phyloP scores from a whole-genome alignment of 2,113 vertebrate genomes.

The Monopterus albus region DNA sequence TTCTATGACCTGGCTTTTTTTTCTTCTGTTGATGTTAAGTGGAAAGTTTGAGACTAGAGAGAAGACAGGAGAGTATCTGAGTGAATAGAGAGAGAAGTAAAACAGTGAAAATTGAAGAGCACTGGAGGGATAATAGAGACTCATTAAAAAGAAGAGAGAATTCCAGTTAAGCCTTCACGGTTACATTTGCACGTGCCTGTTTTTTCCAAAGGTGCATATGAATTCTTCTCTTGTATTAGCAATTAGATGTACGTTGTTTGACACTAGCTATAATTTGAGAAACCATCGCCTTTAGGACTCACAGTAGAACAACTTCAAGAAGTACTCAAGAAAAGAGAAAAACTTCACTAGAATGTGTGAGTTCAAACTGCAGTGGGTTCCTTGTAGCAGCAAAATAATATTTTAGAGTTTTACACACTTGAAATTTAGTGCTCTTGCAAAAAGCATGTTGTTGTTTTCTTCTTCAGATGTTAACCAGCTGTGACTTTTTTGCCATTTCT shows the following conservation, averaged over 20 bases:
- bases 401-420: constrained; percentile 23
- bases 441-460: constrained; percentile 37
- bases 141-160: no score
- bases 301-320: no score
- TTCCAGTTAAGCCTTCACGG: no score
- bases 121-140: no score
- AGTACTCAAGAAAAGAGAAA: no score
- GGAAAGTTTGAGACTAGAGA: constrained; percentile 43
- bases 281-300: no score
- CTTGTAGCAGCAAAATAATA: constrained; percentile 7
- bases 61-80: neutral
- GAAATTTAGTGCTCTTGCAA: constrained; percentile 10
- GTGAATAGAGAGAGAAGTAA: constrained; percentile 13
- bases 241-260: no score
- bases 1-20: constrained; percentile 46
- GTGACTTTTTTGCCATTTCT: constrained; percentile 57
- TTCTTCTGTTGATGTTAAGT: constrained; percentile 39
- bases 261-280: no score
- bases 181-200: no score
- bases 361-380: neutral
- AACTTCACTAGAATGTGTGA: neutral
- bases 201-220: no score
- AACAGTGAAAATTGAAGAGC: constrained; percentile 33
- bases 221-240: no score
- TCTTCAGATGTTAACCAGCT: constrained; percentile 45